Conservation (phyloP, 2,113 vertebrate species). For the Eolophus roseicapilla region DNA sequence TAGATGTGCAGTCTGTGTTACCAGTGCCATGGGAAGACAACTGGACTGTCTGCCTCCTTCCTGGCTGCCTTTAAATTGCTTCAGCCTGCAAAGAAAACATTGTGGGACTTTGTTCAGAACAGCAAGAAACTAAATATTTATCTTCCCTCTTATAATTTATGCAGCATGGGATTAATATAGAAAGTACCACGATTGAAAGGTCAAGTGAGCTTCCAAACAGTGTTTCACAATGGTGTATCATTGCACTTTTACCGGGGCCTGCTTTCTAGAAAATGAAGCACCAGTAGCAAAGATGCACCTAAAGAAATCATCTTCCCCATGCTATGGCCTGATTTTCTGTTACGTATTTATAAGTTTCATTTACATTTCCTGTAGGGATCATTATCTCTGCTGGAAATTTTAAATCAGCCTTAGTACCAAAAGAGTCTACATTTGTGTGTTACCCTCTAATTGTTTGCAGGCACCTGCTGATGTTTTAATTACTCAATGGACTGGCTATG, state of each 20-base stretch:
- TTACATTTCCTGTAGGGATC: neutral
- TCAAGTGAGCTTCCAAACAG: conserved; percentile 52
- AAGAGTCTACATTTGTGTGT: neutral
- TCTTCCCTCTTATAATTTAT: conserved; percentile 59
- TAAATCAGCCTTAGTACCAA: neutral
- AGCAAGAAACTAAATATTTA: conserved; percentile 68
- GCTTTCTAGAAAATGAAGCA: conserved; percentile 25
- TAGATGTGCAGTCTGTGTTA: neutral
- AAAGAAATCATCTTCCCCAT: neutral
- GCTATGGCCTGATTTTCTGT: neutral
- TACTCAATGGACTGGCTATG: neutral
- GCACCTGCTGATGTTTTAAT: neutral
- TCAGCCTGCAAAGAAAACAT: conserved; percentile 50
- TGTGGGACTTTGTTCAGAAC: conserved; percentile 41
- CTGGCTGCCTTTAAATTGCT: conserved; percentile 30
- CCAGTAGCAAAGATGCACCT: neutral
- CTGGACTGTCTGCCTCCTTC: conserved; percentile 26
- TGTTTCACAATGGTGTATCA: conserved; percentile 33
- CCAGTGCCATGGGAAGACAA: conserved; percentile 33
- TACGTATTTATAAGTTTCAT: neutral
- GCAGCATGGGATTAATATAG: conserved; percentile 53
- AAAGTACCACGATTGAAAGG: conserved; percentile 48
- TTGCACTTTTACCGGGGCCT: neutral
- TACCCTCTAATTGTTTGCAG: neutral
- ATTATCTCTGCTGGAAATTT: neutral